These are phyloP conservation scores for Leucoraja erinaceus DNA, from an alignment of 2,113 vertebrate species.

Conservation along the genomic window DNA sequence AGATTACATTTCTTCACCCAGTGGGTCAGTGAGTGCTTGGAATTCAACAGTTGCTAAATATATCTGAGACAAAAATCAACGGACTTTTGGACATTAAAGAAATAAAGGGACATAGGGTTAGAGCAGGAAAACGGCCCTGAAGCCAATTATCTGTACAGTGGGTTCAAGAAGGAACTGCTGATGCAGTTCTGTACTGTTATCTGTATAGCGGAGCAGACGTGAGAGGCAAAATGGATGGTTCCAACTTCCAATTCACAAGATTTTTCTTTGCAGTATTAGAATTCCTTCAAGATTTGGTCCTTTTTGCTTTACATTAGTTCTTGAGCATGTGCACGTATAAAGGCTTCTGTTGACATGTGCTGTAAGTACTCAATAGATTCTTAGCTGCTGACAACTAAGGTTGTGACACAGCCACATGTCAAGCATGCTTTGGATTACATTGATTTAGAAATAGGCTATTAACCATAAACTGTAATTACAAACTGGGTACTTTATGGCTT, in stretches of 20 bases:
- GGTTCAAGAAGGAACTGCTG: no score
- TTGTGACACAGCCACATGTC: background rate
- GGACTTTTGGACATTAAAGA: no score
- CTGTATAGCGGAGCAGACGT: no score
- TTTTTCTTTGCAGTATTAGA: background rate
- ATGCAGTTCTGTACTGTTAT: no score
- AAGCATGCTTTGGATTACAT: background rate
- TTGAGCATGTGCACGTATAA: background rate
- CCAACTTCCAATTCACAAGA: background rate
- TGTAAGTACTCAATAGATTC: background rate
- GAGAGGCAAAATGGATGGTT: no score
- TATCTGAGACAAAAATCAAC: no score
- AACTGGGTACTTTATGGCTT: background rate
- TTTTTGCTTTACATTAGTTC: background rate
- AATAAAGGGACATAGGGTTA: no score
- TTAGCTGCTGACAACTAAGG: background rate
- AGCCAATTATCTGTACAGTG: no score
- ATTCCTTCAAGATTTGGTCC: background rate
- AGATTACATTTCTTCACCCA: no score
- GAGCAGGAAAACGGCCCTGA: no score
- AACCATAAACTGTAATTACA: background rate
- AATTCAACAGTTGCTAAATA: no score
- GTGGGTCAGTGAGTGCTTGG: no score
- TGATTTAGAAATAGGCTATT: background rate
- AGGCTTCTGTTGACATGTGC: background rate